phyloP scores from a whole-genome alignment of 1,140 invertebrate genomes.

The Asobara japonica region DNA sequence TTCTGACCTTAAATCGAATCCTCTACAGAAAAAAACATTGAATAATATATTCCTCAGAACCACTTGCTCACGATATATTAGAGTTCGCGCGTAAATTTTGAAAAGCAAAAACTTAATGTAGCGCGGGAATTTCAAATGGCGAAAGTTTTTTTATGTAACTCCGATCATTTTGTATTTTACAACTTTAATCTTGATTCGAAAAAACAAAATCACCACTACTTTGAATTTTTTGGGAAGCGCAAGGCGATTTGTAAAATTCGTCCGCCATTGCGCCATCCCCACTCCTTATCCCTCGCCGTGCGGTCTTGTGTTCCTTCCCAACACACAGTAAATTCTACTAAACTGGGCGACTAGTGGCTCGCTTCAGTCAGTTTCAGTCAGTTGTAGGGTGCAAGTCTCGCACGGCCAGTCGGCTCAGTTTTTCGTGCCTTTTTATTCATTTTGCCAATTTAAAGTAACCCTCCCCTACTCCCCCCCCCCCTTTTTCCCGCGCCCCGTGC shows the following conservation, averaged over 20 bases:
- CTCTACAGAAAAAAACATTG: too few relatives aligned
- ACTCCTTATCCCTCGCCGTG: constrained; percentile 5
- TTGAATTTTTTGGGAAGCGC: not conserved
- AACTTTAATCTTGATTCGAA: not conserved
- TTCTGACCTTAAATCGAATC: too few relatives aligned
- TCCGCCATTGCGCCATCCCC: not conserved
- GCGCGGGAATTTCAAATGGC: not conserved
- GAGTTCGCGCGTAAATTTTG: too few relatives aligned
- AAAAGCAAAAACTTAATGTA: too few relatives aligned
- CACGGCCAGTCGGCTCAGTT: constrained; percentile 17
- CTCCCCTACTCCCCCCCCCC: not conserved
- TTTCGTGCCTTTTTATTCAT: constrained; percentile 4
- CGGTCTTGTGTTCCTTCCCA: constrained; percentile 29
- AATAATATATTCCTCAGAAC: too few relatives aligned
- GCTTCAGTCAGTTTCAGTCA: constrained; percentile 48
- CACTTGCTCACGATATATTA: too few relatives aligned
- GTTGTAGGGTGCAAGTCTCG: constrained; percentile 50
- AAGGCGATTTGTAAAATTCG: not conserved
- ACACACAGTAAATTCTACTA: constrained; percentile 8
- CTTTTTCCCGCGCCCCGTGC: not conserved
- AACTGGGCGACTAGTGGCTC: constrained; percentile 19
- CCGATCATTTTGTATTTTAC: not conserved
- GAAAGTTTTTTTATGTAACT: too few relatives aligned
- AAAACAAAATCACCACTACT: not conserved
- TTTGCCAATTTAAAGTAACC: not conserved